These are phyloP conservation scores for Morinoia aosen DNA, from an alignment of 2,888 invertebrate species.

Conservation along the genomic window DNA sequence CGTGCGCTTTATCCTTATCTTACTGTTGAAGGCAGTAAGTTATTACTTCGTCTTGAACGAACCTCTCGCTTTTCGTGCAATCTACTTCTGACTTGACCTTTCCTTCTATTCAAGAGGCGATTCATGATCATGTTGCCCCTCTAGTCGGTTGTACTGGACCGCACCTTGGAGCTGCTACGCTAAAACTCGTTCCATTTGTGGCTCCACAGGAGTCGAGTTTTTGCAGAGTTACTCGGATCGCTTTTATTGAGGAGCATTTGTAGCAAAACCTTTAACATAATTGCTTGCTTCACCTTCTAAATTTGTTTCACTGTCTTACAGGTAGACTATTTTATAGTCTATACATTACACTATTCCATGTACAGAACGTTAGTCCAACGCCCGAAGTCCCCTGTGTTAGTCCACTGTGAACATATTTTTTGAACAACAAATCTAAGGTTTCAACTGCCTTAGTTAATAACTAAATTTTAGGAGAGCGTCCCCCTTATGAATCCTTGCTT, in stretches of 20 bases:
- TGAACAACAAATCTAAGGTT: neutral
- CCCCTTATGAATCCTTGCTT: too few relatives aligned
- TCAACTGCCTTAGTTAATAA: too few relatives aligned
- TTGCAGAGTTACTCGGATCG: neutral
- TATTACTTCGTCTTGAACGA: neutral
- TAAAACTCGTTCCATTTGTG: neutral
- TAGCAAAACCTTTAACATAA: neutral
- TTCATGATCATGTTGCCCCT: neutral
- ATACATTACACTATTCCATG: neutral
- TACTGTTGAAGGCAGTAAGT: neutral
- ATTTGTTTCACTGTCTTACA: neutral
- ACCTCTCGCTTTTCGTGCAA: neutral
- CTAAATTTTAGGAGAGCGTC: too few relatives aligned
- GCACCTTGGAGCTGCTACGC: neutral
- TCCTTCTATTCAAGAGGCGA: neutral
- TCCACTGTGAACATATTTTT: neutral
- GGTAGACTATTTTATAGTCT: neutral
- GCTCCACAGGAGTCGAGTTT: neutral
- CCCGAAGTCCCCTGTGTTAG: too few relatives aligned
- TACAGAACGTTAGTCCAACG: neutral
- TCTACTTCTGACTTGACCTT: neutral
- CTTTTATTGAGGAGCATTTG: neutral
- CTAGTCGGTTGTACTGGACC: neutral
- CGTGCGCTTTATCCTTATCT: neutral
- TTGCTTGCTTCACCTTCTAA: neutral